A percentile compares a stretch with the other conserved stretches of the same genome.
phyloP scores from a whole-genome alignment of 35 echinoderm and acorn worm genomes.

The Amphiura filiformis region DNA sequence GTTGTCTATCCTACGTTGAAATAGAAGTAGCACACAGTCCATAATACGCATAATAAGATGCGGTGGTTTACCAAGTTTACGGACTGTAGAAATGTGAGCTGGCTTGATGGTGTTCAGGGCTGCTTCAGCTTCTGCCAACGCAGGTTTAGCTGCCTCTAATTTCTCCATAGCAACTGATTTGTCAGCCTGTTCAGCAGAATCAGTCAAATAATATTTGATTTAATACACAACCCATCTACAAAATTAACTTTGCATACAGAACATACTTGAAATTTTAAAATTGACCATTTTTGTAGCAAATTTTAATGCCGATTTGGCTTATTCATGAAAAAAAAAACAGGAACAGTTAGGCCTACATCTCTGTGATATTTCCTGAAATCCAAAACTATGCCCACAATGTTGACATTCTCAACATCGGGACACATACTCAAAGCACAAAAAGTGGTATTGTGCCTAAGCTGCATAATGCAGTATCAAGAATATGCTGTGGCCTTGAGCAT shows the following conservation, averaged over 20 bases:
- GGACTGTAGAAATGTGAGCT: slow-evolving; percentile 82
- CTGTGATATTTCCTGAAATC: too few species aligned
- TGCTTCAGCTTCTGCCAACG: slow-evolving; percentile 79
- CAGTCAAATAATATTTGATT: background rate
- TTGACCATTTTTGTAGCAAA: background rate
- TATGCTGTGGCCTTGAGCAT: too few species aligned
- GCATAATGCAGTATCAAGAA: too few species aligned
- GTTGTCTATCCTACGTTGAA: slow-evolving; percentile 52
- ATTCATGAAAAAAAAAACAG: background rate
- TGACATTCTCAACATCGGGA: too few species aligned
- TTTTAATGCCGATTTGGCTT: background rate
- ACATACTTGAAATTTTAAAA: too few species aligned
- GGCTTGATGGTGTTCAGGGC: slow-evolving; percentile 99
- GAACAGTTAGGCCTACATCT: too few species aligned
- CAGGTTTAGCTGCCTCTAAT: slow-evolving; percentile 77
- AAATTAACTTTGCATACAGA: too few species aligned
- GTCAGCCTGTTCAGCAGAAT: slow-evolving; percentile 77
- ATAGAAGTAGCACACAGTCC: slow-evolving; percentile 86
- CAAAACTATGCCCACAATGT: too few species aligned
- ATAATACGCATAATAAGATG: slow-evolving; percentile 96
- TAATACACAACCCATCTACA: background rate
- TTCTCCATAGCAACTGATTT: slow-evolving; percentile 66
- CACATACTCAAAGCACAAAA: too few species aligned
- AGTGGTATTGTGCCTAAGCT: too few species aligned
- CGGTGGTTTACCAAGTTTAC: slow-evolving; percentile 94